These are phyloP conservation scores for Perithous albicinctus DNA, from an alignment of 2,888 invertebrate genomes.

Conservation along the genomic window DNA sequence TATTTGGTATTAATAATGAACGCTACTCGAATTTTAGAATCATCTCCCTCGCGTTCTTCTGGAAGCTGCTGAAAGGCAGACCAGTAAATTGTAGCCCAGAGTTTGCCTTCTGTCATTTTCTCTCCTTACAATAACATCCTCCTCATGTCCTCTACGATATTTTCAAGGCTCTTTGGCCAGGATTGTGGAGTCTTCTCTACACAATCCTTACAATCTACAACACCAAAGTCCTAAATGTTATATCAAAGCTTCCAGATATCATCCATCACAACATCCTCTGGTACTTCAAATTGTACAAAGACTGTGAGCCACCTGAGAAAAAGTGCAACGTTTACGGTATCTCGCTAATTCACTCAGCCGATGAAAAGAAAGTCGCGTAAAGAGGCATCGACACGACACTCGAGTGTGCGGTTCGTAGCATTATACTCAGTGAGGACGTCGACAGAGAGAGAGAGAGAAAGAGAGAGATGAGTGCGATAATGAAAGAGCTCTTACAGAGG, in stretches of 20 bases:
- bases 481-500: slow-evolving; percentile 40
- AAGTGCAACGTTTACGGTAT: neutral
- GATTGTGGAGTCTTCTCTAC: neutral
- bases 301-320: no score
- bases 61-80: no score
- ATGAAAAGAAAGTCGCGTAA: slow-evolving; percentile 13
- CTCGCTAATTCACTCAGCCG: neutral
- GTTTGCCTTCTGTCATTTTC: neutral
- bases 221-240: neutral
- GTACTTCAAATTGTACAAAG: no score
- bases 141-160: neutral
- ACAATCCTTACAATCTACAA: neutral
- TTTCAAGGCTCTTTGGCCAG: neutral
- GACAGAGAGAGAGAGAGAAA: no score
- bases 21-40: no score
- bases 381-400: slow-evolving; percentile 17
- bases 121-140: neutral
- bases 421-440: neutral
- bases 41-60: no score
- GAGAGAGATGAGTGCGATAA: slow-evolving; percentile 8
- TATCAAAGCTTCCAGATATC: neutral
- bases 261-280: no score
- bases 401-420: neutral
- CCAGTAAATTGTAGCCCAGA: no score
- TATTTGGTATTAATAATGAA: no score